A percentile compares a stretch with the other conserved stretches of the same genome.
Evolutionary conservation across 2,113 vertebrate species (phyloP).

Genomic region (Nyctibius bracteatus): DNA sequence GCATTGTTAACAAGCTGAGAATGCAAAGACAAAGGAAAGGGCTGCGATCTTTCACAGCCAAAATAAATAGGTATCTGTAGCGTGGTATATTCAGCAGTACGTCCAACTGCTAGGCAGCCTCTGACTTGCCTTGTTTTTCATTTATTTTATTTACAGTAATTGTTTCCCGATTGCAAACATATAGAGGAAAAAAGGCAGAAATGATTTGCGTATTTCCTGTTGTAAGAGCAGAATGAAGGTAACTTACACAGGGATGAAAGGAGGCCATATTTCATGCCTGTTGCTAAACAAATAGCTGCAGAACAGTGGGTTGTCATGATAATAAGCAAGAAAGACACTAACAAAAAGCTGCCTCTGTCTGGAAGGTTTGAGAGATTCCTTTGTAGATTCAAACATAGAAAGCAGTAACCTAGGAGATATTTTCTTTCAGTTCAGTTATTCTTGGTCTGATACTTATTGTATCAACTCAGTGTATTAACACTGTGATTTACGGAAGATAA

Average conservation of each 20-base stretch:
- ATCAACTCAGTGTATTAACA: not conserved
- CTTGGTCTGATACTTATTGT: not conserved
- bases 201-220: slow-evolving; percentile 39
- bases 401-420: slow-evolving; percentile 34
- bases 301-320: slow-evolving; percentile 19
- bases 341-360: slow-evolving; percentile 28
- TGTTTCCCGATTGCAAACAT: not conserved
- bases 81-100: not conserved
- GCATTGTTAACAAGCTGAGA: slow-evolving; percentile 51
- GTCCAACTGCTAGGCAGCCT: not conserved
- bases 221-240: not conserved
- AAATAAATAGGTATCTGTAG: slow-evolving; percentile 39
- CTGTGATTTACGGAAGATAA: not conserved
- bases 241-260: slow-evolving; percentile 12
- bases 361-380: not conserved
- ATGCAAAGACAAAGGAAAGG: slow-evolving; percentile 37
- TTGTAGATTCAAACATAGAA: not conserved
- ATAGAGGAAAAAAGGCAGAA: not conserved
- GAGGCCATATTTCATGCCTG: slow-evolving; percentile 27
- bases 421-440: slow-evolving; percentile 21
- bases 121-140: not conserved
- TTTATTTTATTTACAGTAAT: slow-evolving; percentile 16
- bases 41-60: slow-evolving; percentile 3
- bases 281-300: slow-evolving; percentile 47
- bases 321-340: slow-evolving; percentile 19